Evolutionary conservation across 2,113 vertebrate species (phyloP).

Genomic region (Labeo catla): DNA sequence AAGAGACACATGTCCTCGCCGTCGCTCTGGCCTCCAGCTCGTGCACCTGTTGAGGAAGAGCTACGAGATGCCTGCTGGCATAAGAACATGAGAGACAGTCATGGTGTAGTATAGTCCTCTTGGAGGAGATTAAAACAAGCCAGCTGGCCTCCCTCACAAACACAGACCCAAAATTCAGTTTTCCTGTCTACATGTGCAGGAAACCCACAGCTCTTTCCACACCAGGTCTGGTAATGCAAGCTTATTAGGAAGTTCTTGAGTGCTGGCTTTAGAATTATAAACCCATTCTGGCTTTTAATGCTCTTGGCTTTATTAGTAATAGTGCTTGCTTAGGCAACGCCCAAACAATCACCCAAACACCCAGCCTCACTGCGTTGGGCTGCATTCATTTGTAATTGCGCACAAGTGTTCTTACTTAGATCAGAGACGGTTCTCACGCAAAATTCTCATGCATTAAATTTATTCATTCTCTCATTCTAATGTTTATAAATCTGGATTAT

Average conservation of each 20-base stretch:
- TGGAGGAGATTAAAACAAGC: conserved; percentile 35
- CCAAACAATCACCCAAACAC: conserved; percentile 13
- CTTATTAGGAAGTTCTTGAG: conserved; percentile 17
- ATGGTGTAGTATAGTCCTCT: conserved; percentile 4
- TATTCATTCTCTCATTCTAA: background rate
- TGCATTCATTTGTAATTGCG: conserved; percentile 5
- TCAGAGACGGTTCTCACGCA: background rate
- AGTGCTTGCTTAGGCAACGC: conserved; percentile 7
- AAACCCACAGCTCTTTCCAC: conserved; percentile 14
- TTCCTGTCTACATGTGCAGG: conserved; percentile 28
- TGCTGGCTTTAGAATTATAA: conserved; percentile 14
- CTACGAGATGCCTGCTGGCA: background rate
- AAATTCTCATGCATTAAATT: background rate
- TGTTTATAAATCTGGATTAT: background rate
- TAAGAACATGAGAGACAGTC: background rate
- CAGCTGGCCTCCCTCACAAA: conserved; percentile 1
- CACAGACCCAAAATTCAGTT: conserved; percentile 3
- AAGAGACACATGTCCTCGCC: background rate
- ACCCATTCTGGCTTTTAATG: conserved; percentile 18
- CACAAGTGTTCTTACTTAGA: background rate
- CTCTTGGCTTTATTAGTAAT: conserved; percentile 16
- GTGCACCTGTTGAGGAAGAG: conserved; percentile 30
- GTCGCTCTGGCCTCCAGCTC: background rate
- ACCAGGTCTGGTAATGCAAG: background rate
- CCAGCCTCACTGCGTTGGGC: background rate